Conservation (phyloP, 2,888 invertebrate genomes). For the Ectemnius lituratus region DNA sequence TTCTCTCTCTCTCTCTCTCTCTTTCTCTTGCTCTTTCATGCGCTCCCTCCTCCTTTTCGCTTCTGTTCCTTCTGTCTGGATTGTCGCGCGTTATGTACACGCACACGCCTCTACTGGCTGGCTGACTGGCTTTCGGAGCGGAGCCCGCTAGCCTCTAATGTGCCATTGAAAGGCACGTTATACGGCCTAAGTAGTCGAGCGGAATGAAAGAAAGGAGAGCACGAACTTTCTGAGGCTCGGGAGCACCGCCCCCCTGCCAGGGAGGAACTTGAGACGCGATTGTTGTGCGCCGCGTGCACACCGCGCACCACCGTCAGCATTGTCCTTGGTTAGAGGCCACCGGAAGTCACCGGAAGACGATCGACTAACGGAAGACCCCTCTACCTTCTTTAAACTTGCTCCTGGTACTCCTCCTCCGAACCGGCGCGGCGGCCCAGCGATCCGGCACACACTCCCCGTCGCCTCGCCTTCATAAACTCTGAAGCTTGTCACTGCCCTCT, state of each 20-base stretch:
- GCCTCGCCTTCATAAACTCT: slow-evolving; percentile 14
- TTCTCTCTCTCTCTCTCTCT: slow-evolving; percentile 19
- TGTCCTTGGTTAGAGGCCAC: slow-evolving; percentile 70
- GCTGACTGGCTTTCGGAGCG: slow-evolving; percentile 61
- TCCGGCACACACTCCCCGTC: slow-evolving; percentile 43
- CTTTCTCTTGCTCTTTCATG: slow-evolving; percentile 18
- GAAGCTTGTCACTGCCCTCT: slow-evolving; percentile 67
- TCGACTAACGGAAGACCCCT: slow-evolving; percentile 75
- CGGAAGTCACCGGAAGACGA: slow-evolving; percentile 78
- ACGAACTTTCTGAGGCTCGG: slow-evolving; percentile 47
- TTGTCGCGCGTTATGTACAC: slow-evolving; percentile 46
- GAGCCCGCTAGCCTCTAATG: slow-evolving; percentile 66
- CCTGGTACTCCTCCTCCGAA: slow-evolving; percentile 1
- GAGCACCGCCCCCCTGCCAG: slow-evolving; percentile 72
- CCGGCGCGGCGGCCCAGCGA: background rate
- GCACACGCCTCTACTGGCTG: background rate
- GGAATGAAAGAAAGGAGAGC: slow-evolving; percentile 50
- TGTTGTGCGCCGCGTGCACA: slow-evolving; percentile 75
- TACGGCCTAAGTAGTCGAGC: slow-evolving; percentile 59
- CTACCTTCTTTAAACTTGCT: slow-evolving; percentile 40
- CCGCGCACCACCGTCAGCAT: slow-evolving; percentile 61
- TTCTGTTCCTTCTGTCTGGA: too few relatives aligned
- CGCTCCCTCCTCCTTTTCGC: slow-evolving; percentile 14
- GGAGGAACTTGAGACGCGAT: slow-evolving; percentile 77
- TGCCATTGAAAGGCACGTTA: slow-evolving; percentile 62